Base-by-base conservation (phyloP, 1,140 invertebrate species). In the Lepeophtheirus salmonis region DNA sequence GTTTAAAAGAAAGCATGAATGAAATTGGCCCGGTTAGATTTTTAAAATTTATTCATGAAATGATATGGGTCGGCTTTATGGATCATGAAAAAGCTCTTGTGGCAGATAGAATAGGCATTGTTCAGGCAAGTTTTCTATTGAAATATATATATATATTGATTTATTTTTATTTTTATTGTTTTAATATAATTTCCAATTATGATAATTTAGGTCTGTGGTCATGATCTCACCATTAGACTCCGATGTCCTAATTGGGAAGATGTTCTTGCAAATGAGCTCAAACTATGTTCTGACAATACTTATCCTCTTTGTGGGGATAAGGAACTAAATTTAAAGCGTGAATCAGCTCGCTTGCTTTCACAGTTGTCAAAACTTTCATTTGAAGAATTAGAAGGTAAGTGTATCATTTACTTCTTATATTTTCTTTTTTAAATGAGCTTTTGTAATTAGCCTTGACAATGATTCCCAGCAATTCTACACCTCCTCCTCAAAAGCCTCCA, bases 161-260 rank as follows among this genome's bases (percentile, higher is more conserved):
- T n/a, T n/a, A 41, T 41, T 6, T n/a, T 10, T 26, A 63, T n/a
- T 18, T 12, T 55, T 10, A 2, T n/a, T 30, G 21, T 3, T 13
- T 18, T 64, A 1, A 49, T 17, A 25, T 26, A 57, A 16, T 23
- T 17, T 6, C 51, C 55, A 61, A 62, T 50, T 56, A 51, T n/a
- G n/a, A n/a, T 63, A 56, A 68, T 74, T 2, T 70, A 81, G 69
- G 76, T 88, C 25, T 79, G 78, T 64, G 81, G 81, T 3, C 76
- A 83, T 63, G 72, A 75, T 3, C 71, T 94, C 3, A 74, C 73
- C 48, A 77, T 92, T 12, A 74, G 77, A n/a, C 72, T 94, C 1
- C 89, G 87, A 71, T 87, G 86, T 0, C 78, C 80, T 1, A 78
- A 89, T 63, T 95, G 89, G 89, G 75, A 83, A 25, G 76, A 80